Evolutionary conservation across 2,888 invertebrate genomes (phyloP), one percentile per base, ranked within the genome.

Genomic region (Melanargia galathea): DNA sequence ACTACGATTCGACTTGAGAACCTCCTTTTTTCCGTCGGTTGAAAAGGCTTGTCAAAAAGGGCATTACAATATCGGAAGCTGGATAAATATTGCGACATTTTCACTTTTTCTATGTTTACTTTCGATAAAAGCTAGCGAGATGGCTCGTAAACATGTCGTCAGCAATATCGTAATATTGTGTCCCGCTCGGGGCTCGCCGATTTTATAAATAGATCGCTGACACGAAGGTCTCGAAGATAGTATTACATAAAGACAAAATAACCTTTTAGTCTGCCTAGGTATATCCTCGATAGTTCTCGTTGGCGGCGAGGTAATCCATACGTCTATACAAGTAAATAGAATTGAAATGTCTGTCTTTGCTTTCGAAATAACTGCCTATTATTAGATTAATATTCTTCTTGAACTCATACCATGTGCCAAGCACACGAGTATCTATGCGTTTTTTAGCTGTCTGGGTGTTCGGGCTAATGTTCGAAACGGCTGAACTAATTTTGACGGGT

Each of bases 141-240:
- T 57, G 26, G 26, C 57, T 57, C 45, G 57, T 57, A 57, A 57
- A 45, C 45, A 46, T 57, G 30, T 46, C 33, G 57, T 57, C 57
- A 46, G 57, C 57, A 57, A 46, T 57, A 57, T 57, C 57, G 33
- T 26, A 8, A 57, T 57, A 46, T 57, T 57, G 57, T 33, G 20
- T 45, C 22, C 26, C 35, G 18, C 30, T 18, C 8, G 35, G 20
- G 30, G 45, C 45, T 57, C 45, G 45, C 30, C 57, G 30, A 45
- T 57, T 57, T 33, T 30, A 57, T 57, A 57, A 57, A 57, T 45
- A 57, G 57, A 57, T 57, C 20, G 57, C 57, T 57, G 57, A 57
- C 57, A 57, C 57, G n/a, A 57, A 57, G 30, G 56, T 30, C 45
- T 13, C 13, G 38, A 22, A 52, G 22, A 26, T 43, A 18, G 33